Conservation (phyloP, 2,113 vertebrate species). For the Piprites chloris region DNA sequence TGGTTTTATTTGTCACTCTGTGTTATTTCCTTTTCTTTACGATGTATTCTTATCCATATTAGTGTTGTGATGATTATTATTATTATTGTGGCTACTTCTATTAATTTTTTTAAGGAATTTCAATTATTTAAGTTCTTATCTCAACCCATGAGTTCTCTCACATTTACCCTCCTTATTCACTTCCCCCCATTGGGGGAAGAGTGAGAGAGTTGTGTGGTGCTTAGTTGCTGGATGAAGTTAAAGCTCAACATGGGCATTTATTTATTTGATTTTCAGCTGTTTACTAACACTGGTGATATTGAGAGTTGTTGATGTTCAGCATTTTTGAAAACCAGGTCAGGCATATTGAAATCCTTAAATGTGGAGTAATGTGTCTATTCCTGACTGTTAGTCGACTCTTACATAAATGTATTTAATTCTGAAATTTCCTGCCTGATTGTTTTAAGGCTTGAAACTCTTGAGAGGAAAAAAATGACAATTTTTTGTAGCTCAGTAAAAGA, state of each 20-base stretch:
- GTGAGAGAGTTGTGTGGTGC: not conserved
- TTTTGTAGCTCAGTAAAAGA: not conserved
- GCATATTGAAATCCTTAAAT: not conserved
- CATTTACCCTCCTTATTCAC: not conserved
- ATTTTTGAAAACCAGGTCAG: slow-evolving; percentile 6
- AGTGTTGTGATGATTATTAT: not conserved
- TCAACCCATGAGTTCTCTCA: not conserved
- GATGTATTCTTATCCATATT: not conserved
- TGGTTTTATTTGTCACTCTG: not conserved
- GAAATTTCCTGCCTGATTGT: not conserved
- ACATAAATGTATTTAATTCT: not conserved
- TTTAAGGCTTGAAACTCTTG: not conserved
- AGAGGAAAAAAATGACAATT: not conserved
- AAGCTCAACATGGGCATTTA: not conserved
- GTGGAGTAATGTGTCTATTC: not conserved
- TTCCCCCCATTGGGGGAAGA: not conserved
- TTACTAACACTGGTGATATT: not conserved
- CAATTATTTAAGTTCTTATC: not conserved
- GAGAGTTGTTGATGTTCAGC: not conserved
- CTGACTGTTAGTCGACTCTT: not conserved
- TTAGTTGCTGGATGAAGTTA: not conserved
- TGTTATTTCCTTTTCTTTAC: not conserved
- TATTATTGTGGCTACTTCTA: not conserved
- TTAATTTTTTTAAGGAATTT: not conserved
- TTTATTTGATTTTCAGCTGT: not conserved